Base-by-base conservation (phyloP, 2,797 vertebrate species). In the Nothura maculosa region DNA sequence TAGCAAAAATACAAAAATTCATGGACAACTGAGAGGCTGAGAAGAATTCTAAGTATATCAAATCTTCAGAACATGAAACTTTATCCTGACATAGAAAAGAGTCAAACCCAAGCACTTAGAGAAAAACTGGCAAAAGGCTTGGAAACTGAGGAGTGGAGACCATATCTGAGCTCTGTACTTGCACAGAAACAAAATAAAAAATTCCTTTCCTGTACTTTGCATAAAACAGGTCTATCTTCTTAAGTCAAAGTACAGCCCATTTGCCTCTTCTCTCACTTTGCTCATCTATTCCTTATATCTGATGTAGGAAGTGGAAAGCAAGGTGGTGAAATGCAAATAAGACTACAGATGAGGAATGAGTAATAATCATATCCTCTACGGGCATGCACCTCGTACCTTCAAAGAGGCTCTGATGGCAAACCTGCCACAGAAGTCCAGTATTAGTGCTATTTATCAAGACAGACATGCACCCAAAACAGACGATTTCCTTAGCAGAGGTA, bases 241-340 rank as follows among this genome's bases (percentile, higher is more conserved):
- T 38, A 66, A 89, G 38, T 18, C 9, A 27, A 66, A 32, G 34
- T 89, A 62, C 81, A 94, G 86, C 62, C 73, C 68, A 63, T 34
- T 85, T 91, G 58, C 75, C 79, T 87, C 47, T 32, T 82, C 58
- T 48, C 16, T 89, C 76, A 85, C 94, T 66, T 45, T 75, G 89
- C 69, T 90, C 88, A 91, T 87, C 81, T 60, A 81, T 43, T 24
- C 42, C 50, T 52, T 62, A 15, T 77, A 76, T 64, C n/a, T 87
- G 84, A 92, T 18, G 38, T 13, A 85, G 27, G 54, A 74, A 60
- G 69, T 54, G 87, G 5, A 27, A 94, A 72, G 45, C 0, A 0
- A 89, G 55, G 60, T 24, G 73, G 62, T 90, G 85, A 92, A 85
- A 94, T 79, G 79, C 79, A 91, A 83, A 89, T 24, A 21, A 36